A percentile compares a stretch with the other conserved stretches of the same genome.
Evolutionary conservation across 2,888 invertebrate species (phyloP).

Genomic region (Drosophila parthenogenetica): DNA sequence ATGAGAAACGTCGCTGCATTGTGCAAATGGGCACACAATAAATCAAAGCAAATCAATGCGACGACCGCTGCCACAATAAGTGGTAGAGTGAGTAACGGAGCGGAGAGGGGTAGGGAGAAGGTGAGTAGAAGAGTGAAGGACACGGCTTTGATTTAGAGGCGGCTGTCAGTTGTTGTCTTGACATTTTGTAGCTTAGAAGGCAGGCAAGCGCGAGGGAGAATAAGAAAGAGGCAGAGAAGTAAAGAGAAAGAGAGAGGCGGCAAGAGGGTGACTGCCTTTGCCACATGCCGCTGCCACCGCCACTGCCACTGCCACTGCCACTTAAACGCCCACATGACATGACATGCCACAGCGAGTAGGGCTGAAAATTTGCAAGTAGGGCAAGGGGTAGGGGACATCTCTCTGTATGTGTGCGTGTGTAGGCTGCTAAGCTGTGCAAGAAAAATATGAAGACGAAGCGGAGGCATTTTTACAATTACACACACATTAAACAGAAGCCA

Average conservation of each 20-base stretch:
- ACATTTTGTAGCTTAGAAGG: slow-evolving; percentile 35
- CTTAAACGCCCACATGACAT: slow-evolving; percentile 70
- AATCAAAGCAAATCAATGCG: slow-evolving; percentile 84
- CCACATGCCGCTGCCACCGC: slow-evolving; percentile 41
- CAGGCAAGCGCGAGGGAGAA: background rate
- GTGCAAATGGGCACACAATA: slow-evolving; percentile 79
- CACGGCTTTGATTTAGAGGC: slow-evolving; percentile 61
- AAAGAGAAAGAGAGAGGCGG: background rate
- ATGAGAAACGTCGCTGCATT: slow-evolving; percentile 58
- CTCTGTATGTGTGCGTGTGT: slow-evolving; percentile 1
- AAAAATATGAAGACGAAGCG: slow-evolving; percentile 31
- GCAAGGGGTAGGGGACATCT: background rate
- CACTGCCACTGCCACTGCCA: slow-evolving; percentile 35
- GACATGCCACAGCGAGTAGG: slow-evolving; percentile 38
- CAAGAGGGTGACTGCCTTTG: slow-evolving; percentile 11
- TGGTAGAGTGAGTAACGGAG: slow-evolving; percentile 12
- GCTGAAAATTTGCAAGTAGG: slow-evolving; percentile 1
- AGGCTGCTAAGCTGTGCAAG: slow-evolving; percentile 22
- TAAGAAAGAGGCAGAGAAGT: background rate
- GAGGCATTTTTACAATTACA: slow-evolving; percentile 79
- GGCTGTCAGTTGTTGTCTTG: slow-evolving; percentile 57
- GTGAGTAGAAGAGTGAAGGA: background rate
- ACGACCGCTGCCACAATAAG: slow-evolving; percentile 49
- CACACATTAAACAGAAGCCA: slow-evolving; percentile 74
- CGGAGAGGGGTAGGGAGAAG: background rate